Conservation (phyloP, 2,113 vertebrate species). For the Tenrec ecaudatus region DNA sequence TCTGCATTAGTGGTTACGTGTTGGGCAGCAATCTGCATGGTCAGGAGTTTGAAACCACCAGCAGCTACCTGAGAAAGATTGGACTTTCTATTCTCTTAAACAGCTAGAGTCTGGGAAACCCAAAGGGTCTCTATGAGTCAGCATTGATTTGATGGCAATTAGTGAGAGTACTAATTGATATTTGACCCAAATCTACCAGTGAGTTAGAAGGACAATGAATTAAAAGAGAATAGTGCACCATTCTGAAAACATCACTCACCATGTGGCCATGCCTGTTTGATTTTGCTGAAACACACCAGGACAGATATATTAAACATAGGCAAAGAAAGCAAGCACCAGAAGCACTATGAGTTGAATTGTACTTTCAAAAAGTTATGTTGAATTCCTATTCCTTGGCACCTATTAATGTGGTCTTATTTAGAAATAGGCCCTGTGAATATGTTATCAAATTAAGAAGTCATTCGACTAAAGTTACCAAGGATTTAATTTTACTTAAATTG, state of each 20-base stretch:
- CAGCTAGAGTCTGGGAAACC: too few relatives aligned
- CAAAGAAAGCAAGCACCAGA: background rate
- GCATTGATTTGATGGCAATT: too few relatives aligned
- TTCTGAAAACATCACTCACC: background rate
- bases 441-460: background rate
- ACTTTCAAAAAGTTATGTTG: background rate
- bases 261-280: background rate
- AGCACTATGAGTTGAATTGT: background rate
- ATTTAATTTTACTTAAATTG: too few relatives aligned
- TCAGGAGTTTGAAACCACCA: too few relatives aligned
- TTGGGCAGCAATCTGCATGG: too few relatives aligned
- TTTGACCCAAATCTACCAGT: background rate
- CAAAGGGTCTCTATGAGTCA: too few relatives aligned
- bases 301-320: background rate
- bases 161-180: slow-evolving; percentile 63
- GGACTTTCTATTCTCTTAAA: too few relatives aligned
- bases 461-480: too few relatives aligned
- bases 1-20: background rate
- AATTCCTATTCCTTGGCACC: background rate
- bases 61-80: too few relatives aligned
- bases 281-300: background rate
- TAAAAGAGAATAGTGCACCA: background rate
- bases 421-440: background rate
- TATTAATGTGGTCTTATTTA: background rate
- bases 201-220: slow-evolving; percentile 55